A percentile compares a stretch with the other conserved stretches of the same genome.
These are phyloP conservation scores for Eugnorisma glareosa DNA, from an alignment of 2,888 invertebrate genomes.

Conservation along the genomic window DNA sequence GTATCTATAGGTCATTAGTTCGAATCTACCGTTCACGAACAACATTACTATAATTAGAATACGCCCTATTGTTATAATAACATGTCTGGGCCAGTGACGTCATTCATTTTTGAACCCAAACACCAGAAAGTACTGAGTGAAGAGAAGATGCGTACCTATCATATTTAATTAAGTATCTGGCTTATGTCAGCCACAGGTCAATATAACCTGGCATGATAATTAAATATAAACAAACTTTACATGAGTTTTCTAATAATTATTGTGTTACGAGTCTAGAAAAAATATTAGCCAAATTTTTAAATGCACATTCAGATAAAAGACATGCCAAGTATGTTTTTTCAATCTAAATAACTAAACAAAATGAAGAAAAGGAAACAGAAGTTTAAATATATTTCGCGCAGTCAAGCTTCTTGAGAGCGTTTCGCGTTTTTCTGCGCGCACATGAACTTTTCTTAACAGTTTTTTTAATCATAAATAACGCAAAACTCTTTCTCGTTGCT, in stretches of 20 bases:
- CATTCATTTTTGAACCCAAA: background rate
- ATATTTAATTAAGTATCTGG: background rate
- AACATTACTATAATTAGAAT: constrained; percentile 51
- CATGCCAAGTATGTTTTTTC: constrained; percentile 2
- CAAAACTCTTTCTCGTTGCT: constrained; percentile 7
- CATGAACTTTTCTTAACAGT: background rate
- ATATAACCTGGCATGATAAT: background rate
- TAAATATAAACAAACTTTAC: constrained; percentile 17
- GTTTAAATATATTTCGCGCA: constrained; percentile 3
- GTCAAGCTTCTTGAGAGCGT: background rate
- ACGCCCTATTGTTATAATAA: constrained; percentile 21
- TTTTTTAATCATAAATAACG: background rate
- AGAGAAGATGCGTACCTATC: background rate
- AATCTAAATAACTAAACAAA: background rate
- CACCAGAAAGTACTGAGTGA: background rate
- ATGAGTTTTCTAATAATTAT: background rate
- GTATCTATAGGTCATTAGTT: constrained; percentile 71
- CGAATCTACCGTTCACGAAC: constrained; percentile 63
- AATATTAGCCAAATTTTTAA: background rate
- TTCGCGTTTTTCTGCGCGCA: background rate
- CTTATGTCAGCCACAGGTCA: background rate
- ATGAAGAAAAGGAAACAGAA: background rate
- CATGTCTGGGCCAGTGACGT: constrained; percentile 7
- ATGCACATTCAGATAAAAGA: background rate
- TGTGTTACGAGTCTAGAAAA: background rate